phyloP scores from a whole-genome alignment of 35 echinoderm and acorn worm species.

The Anneissia japonica region DNA sequence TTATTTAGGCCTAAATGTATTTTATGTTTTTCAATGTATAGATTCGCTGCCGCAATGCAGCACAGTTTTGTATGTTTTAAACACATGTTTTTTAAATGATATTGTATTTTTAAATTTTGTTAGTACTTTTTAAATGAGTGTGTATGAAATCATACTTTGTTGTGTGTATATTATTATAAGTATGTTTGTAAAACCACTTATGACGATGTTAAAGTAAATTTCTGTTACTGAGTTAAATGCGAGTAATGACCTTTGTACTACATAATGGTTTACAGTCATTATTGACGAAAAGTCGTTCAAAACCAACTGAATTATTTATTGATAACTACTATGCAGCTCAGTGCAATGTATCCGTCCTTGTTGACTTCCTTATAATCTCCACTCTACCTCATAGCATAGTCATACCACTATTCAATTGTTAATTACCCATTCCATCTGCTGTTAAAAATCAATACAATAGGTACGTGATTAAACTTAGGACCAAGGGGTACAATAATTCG shows the following conservation, averaged over 20 bases:
- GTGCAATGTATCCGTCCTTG: neutral
- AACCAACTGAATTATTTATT: neutral
- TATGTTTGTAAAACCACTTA: neutral
- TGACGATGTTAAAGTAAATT: neutral
- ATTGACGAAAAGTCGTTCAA: neutral
- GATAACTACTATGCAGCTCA: neutral
- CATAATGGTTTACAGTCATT: neutral
- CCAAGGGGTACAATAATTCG: too few relatives aligned
- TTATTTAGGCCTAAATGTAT: too few relatives aligned
- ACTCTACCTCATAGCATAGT: neutral
- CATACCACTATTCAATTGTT: neutral
- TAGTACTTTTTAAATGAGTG: too few relatives aligned
- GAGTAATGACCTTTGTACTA: neutral
- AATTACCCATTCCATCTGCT: neutral
- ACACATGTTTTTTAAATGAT: too few relatives aligned
- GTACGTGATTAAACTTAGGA: too few relatives aligned
- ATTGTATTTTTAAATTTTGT: too few relatives aligned
- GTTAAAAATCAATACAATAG: neutral
- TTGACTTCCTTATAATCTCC: neutral
- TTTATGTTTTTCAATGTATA: too few relatives aligned
- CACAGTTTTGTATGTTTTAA: too few relatives aligned
- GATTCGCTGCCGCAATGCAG: too few relatives aligned
- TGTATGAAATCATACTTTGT: too few relatives aligned
- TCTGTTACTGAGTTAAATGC: neutral
- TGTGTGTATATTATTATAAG: slow-evolving; percentile 3